Percentiles rank a stretch among this genome's conserved stretches.
These are phyloP conservation scores for Macrobrachium rosenbergii DNA, from an alignment of 1,140 invertebrate genomes.

Conservation along the genomic window DNA sequence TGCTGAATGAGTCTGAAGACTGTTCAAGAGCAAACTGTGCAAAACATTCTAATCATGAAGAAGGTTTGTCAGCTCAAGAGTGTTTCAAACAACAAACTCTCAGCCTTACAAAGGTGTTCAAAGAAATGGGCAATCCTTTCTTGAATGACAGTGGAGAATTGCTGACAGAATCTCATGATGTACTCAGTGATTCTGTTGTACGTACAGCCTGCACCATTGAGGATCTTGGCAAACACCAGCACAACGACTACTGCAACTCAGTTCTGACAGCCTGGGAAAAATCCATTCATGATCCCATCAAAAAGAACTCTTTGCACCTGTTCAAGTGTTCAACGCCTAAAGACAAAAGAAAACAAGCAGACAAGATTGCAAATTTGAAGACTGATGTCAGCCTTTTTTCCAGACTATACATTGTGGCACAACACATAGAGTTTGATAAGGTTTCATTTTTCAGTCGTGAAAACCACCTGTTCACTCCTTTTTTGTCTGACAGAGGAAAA, in stretches of 20 bases:
- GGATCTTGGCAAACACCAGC: constrained; percentile 29
- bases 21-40: not conserved
- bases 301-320: constrained; percentile 38
- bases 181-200: constrained; percentile 43
- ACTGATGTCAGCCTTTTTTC: no score
- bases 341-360: not conserved
- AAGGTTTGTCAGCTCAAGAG: constrained; percentile 45
- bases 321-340: constrained; percentile 19
- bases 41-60: constrained; percentile 31
- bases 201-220: constrained; percentile 38
- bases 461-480: not conserved
- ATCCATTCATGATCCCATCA: constrained; percentile 24
- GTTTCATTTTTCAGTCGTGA: not conserved
- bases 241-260: constrained; percentile 37
- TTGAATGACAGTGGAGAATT: constrained; percentile 53
- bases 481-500: not conserved
- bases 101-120: constrained; percentile 44
- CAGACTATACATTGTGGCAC: not conserved
- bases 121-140: constrained; percentile 64
- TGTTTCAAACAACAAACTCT: constrained; percentile 56
- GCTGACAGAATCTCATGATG: constrained; percentile 43
- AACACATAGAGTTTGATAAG: not conserved
- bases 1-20: constrained; percentile 37
- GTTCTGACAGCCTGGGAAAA: constrained; percentile 12
- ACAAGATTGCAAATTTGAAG: constrained; percentile 1